Percentiles rank a stretch among this genome's conserved stretches.
Evolutionary conservation across 2,888 invertebrate genomes (phyloP).

Genomic region (Neoascia interrupta): DNA sequence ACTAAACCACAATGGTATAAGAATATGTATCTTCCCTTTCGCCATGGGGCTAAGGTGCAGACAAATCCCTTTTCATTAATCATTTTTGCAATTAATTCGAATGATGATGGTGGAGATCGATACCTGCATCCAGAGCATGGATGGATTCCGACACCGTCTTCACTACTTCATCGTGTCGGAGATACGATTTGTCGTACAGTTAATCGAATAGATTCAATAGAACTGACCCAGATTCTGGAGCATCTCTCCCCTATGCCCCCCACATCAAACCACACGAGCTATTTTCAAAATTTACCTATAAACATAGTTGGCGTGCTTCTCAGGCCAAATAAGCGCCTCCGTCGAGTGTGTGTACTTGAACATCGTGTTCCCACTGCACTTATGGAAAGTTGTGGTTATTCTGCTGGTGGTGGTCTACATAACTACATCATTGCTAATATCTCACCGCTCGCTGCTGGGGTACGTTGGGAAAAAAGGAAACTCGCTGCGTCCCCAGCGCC

Average conservation of each 20-base stretch:
- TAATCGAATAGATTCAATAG: slow-evolving; percentile 48
- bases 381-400: slow-evolving; percentile 55
- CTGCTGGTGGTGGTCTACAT: slow-evolving; percentile 35
- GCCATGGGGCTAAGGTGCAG: background rate
- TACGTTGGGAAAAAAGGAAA: slow-evolving; percentile 32
- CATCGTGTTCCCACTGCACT: slow-evolving; percentile 54
- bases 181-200: slow-evolving; percentile 37
- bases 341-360: slow-evolving; percentile 21
- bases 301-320: background rate
- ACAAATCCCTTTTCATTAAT: slow-evolving; percentile 42
- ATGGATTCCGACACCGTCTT: background rate
- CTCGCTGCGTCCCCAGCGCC: slow-evolving; percentile 14
- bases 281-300: slow-evolving; percentile 1
- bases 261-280: slow-evolving; percentile 37
- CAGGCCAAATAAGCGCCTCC: background rate
- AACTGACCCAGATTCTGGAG: slow-evolving; percentile 46
- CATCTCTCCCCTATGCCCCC: slow-evolving; percentile 4
- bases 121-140: slow-evolving; percentile 21
- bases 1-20: slow-evolving; percentile 41
- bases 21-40: background rate
- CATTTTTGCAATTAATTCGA: slow-evolving; percentile 34
- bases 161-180: background rate
- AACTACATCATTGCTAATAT: slow-evolving; percentile 60
- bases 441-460: slow-evolving; percentile 49
- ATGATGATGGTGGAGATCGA: slow-evolving; percentile 29